Conservation (phyloP, 64 coral and sea anemone genomes). For the Montipora efflorescens region DNA sequence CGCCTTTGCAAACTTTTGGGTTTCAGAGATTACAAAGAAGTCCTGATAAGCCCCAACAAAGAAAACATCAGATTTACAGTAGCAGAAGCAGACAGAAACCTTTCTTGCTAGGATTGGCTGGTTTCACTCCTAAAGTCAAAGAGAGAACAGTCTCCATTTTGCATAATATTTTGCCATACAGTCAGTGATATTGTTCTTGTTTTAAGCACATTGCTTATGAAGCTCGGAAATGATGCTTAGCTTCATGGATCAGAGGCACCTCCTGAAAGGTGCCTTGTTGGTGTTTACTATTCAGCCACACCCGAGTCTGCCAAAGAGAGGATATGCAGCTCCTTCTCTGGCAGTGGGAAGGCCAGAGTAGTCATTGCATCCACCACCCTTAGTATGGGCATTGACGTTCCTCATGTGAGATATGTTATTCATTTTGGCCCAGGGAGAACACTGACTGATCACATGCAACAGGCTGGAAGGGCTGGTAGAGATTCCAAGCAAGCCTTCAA, state of each 20-base stretch:
- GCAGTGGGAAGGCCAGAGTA: slow-evolving; percentile 52
- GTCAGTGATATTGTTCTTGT: slow-evolving; percentile 75
- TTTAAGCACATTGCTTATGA: slow-evolving; percentile 66
- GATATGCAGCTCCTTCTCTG: slow-evolving; percentile 63
- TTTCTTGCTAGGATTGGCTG: slow-evolving; percentile 68
- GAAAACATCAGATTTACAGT: slow-evolving; percentile 57
- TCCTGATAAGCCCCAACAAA: slow-evolving; percentile 60
- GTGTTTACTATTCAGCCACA: slow-evolving; percentile 65
- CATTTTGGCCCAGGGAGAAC: slow-evolving; percentile 76
- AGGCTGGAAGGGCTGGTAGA: slow-evolving; percentile 76
- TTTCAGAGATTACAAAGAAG: slow-evolving; percentile 44
- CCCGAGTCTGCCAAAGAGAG: slow-evolving; percentile 53
- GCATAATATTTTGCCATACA: slow-evolving; percentile 66
- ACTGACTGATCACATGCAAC: slow-evolving; percentile 74
- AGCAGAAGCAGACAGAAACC: slow-evolving; percentile 13
- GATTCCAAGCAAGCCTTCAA: slow-evolving; percentile 34
- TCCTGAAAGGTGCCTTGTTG: slow-evolving; percentile 31
- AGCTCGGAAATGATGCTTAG: slow-evolving; percentile 51
- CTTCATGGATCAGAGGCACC: slow-evolving; percentile 49
- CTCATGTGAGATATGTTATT: slow-evolving; percentile 73
- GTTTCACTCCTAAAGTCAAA: slow-evolving; percentile 39
- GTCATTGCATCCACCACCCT: slow-evolving; percentile 76
- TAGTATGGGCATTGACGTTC: slow-evolving; percentile 74
- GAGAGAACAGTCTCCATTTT: slow-evolving; percentile 37
- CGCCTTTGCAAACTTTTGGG: slow-evolving; percentile 36